These are phyloP conservation scores for Theropithecus gelada DNA, from an alignment of 2,113 vertebrate genomes.

Conservation along the genomic window DNA sequence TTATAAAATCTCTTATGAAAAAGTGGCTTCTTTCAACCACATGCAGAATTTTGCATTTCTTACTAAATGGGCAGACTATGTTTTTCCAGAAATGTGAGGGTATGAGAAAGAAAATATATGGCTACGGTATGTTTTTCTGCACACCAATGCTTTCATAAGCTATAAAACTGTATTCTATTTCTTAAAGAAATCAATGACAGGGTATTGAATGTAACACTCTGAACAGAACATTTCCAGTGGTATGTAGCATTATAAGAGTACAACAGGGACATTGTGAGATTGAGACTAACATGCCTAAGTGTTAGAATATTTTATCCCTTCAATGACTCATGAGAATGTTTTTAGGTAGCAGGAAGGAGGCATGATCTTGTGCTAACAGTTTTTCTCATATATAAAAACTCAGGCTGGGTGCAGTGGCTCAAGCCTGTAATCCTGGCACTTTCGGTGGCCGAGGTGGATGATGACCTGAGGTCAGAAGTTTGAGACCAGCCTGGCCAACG, in stretches of 20 bases:
- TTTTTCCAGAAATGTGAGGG: not conserved
- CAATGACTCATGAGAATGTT: not conserved
- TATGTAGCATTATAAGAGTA: not conserved
- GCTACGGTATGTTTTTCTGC: not conserved
- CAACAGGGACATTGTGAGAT: not conserved
- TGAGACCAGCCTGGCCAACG: no score
- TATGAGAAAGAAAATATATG: not conserved
- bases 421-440: not conserved
- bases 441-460: no score
- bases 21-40: not conserved
- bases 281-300: not conserved
- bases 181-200: conserved; percentile 57
- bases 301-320: not conserved
- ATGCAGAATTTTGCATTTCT: not conserved
- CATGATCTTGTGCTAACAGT: not conserved
- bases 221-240: conserved; percentile 15
- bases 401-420: no score
- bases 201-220: not conserved
- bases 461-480: no score
- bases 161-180: conserved; percentile 30
- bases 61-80: not conserved
- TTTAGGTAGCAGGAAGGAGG: not conserved
- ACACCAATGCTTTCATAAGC: not conserved
- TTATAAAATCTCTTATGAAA: not conserved
- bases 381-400: not conserved